Evolutionary conservation across 2,113 vertebrate species (phyloP).

Genomic region (Eonycteris spelaea): DNA sequence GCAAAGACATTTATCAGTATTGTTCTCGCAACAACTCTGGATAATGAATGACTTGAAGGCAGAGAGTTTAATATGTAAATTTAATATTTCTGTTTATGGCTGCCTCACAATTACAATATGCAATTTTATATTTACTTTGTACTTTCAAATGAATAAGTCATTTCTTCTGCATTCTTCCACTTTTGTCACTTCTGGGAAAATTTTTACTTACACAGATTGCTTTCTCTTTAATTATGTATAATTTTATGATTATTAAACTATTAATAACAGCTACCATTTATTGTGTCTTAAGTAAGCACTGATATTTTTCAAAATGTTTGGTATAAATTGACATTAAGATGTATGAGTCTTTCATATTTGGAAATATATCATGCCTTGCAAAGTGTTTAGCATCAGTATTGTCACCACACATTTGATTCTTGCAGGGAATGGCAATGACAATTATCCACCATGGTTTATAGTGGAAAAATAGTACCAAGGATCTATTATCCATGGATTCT

Average conservation of each 20-base stretch:
- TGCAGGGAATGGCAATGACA: no score
- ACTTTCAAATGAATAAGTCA: neutral
- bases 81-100: constrained; percentile 43
- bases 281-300: neutral
- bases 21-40: neutral
- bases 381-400: neutral
- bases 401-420: no score
- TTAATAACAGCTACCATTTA: neutral
- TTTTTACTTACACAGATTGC: neutral
- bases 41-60: neutral
- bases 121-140: constrained; percentile 16
- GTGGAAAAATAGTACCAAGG: neutral
- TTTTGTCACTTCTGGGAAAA: neutral
- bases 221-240: neutral
- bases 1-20: neutral
- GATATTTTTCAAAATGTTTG: neutral
- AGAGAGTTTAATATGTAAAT: neutral
- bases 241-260: neutral
- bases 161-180: neutral
- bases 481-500: neutral
- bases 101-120: neutral
- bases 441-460: neutral
- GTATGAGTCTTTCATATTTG: neutral
- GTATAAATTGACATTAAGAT: neutral
- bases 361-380: neutral